A percentile compares a stretch with the other conserved stretches of the same genome.
phyloP scores from a whole-genome alignment of 2,797 vertebrate genomes.

The Betta splendens region DNA sequence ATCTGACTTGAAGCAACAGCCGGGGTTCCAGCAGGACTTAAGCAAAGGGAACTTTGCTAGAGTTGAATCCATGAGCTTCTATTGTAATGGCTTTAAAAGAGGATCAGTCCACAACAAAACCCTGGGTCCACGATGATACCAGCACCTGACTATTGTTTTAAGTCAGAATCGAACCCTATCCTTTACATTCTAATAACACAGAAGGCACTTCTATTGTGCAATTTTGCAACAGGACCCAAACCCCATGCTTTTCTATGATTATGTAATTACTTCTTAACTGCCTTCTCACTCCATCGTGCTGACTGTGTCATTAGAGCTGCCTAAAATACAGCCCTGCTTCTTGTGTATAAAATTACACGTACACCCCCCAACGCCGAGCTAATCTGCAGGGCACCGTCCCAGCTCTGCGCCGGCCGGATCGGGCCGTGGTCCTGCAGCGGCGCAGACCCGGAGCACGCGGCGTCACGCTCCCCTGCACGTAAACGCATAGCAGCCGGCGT shows the following conservation, averaged over 20 bases:
- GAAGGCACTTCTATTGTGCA: conserved; percentile 26
- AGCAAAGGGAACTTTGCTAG: too few species aligned
- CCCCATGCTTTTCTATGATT: conserved; percentile 50
- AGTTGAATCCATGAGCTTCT: background rate
- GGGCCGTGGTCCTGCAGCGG: too few species aligned
- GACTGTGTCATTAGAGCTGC: conserved; percentile 56
- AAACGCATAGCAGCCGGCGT: conserved; percentile 41
- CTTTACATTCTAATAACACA: conserved; percentile 33
- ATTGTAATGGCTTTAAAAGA: background rate
- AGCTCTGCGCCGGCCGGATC: conserved; percentile 69
- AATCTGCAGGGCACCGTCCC: conserved; percentile 59
- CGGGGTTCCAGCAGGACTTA: too few species aligned
- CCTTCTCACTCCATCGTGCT: conserved; percentile 34
- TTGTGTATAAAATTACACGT: conserved; percentile 47
- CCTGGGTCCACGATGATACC: background rate
- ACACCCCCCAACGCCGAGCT: conserved; percentile 50
- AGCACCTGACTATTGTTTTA: conserved; percentile 1
- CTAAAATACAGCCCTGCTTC: conserved; percentile 50
- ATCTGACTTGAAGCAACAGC: background rate
- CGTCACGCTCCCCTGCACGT: too few species aligned
- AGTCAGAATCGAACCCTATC: background rate
- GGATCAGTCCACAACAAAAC: background rate
- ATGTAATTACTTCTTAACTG: conserved; percentile 56
- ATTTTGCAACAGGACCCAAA: conserved; percentile 33
- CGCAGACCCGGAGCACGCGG: too few species aligned